Percentiles rank a stretch among this genome's conserved stretches.
These are phyloP conservation scores for Acanthococcus lagerstroemiae DNA, from an alignment of 2,888 invertebrate species.

Conservation along the genomic window DNA sequence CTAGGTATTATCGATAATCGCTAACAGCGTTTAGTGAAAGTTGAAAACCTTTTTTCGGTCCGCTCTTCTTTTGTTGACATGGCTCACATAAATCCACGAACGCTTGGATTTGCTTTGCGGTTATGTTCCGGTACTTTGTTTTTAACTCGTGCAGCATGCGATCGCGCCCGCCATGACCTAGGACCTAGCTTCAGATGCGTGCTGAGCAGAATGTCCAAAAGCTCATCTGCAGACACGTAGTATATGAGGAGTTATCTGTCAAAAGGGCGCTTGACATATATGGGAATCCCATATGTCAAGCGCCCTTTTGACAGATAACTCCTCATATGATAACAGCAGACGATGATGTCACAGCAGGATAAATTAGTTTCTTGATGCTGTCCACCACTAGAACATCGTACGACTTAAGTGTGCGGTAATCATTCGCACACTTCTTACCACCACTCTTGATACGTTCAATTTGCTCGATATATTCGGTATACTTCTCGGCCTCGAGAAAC, in stretches of 20 bases:
- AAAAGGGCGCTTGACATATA: too few species aligned
- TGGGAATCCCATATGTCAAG: too few species aligned
- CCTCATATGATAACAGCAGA: background rate
- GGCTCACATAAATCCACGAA: constrained; percentile 1
- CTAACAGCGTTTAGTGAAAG: too few species aligned
- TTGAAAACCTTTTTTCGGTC: too few species aligned
- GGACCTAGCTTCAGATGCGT: background rate
- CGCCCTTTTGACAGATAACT: too few species aligned
- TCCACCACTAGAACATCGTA: background rate
- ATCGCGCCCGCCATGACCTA: background rate
- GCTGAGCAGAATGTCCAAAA: background rate
- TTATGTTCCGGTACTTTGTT: background rate
- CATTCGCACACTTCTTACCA: too few species aligned
- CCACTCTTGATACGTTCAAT: too few species aligned
- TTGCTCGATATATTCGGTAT: too few species aligned
- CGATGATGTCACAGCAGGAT: background rate
- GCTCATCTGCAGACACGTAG: too few species aligned
- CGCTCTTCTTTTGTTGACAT: constrained; percentile 11
- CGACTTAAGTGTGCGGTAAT: background rate
- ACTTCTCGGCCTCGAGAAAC: too few species aligned
- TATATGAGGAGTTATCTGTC: too few species aligned
- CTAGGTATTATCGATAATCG: too few species aligned
- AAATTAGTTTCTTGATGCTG: background rate
- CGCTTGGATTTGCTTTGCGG: background rate
- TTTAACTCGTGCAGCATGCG: background rate